Base-by-base conservation (phyloP, 37 sponge, comb jelly and placozoan genomes). In the Halisarca cf. caerulea region DNA sequence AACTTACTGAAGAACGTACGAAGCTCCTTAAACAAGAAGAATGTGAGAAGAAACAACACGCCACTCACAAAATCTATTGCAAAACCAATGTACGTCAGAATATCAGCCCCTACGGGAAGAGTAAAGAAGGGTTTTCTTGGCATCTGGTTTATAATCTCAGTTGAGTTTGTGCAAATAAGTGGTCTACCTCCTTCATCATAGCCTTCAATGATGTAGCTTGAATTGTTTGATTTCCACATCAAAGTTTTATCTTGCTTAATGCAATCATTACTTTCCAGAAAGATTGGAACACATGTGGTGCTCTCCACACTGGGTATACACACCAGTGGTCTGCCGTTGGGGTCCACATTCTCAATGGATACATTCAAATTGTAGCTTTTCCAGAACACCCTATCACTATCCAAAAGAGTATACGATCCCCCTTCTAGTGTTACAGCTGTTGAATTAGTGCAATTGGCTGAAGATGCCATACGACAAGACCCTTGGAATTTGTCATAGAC, bases 41-140 rank as follows among this genome's bases (percentile, higher is more conserved):
- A 88, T 1, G 90, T 91, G 41, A 91, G n/a, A 20, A 91, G 44
- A 23, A 91, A 9, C 8, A 82, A 7, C 15, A 43, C 33, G 61
- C 41, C 17, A 18, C 83, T 90, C 4, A 88, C 54, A 28, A 91
- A 30, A 24, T 89, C 87, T 18, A 91, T 17, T 23, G 85, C 66
- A 24, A 85, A 74, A 6, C 90, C 90, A 45, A 88, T 34, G 79
- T 91, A 91, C 7, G 90, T 83, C 11, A 91, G 62, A 23, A 74
- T 74, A 2, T 23, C 20, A 40, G 5, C 38, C 18, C 44, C 77
- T 23, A 24, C 6, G 2, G 77, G 77, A 39, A 41, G 41, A 43
- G 44, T 37, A 41, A 36, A 74, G 0, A 1, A 17, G 18, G 14
- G 18, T 7, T 20, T 24, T 6, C n/a, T 74, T 6, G 39, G 47